Evolutionary conservation across 2,888 invertebrate genomes (phyloP).

Genomic region (Leucophora obtusa): DNA sequence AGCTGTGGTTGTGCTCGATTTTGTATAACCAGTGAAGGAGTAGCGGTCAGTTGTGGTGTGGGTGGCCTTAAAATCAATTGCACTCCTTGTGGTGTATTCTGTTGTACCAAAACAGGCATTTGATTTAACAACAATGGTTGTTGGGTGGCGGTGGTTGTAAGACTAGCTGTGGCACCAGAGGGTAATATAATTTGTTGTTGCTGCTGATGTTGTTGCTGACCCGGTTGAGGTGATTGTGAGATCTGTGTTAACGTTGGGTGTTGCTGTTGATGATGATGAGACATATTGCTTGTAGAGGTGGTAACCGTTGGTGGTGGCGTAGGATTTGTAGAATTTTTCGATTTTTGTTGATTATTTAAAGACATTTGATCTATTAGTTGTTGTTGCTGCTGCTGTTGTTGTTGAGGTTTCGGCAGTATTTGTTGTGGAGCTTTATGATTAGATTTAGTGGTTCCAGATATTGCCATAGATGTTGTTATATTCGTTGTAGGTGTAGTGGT

Average conservation of each 20-base stretch:
- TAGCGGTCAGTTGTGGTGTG: constrained; percentile 80
- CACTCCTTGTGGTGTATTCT: constrained; percentile 83
- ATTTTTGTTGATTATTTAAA: constrained; percentile 60
- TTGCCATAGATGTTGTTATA: constrained; percentile 50
- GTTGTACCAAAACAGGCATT: constrained; percentile 82
- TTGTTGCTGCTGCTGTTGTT: constrained; percentile 70
- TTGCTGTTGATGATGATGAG: constrained; percentile 55
- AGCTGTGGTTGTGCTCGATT: constrained; percentile 77
- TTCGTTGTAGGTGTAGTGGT: constrained; percentile 63
- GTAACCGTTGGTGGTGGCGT: constrained; percentile 60
- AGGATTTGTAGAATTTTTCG: constrained; percentile 61
- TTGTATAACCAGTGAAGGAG: constrained; percentile 78
- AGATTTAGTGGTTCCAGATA: constrained; percentile 68
- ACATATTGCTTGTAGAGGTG: constrained; percentile 65
- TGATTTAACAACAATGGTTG: constrained; percentile 78
- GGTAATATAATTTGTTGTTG: constrained; percentile 77
- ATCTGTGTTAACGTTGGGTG: constrained; percentile 72
- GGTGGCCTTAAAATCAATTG: constrained; percentile 86
- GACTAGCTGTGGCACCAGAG: constrained; percentile 69
- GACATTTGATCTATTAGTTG: constrained; percentile 49
- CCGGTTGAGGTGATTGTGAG: constrained; percentile 75
- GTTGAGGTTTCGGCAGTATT: constrained; percentile 82
- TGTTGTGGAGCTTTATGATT: constrained; percentile 80
- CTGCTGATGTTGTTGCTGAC: constrained; percentile 68
- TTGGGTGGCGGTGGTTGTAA: constrained; percentile 68